Evolutionary conservation across 1,140 invertebrate species (phyloP).

Genomic region (Anadara kagoshimensis): DNA sequence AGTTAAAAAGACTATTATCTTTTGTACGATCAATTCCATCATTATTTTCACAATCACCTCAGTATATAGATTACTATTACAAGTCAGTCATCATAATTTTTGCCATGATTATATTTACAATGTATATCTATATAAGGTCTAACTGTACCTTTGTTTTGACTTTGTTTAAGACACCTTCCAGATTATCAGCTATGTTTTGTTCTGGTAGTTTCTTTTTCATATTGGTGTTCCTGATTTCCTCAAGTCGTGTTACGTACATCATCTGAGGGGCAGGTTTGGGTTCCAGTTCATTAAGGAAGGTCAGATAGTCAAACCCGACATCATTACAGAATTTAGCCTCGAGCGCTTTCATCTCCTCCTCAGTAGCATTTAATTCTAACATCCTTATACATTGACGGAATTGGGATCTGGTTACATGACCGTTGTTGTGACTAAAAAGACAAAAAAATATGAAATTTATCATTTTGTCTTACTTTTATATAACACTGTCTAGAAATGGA

Average conservation of each 20-base stretch:
- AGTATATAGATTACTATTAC: too few relatives aligned
- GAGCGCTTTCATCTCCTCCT: conserved; percentile 64
- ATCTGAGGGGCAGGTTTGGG: conserved; percentile 56
- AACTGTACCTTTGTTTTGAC: conserved; percentile 69
- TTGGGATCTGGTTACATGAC: conserved; percentile 69
- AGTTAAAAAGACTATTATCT: too few relatives aligned
- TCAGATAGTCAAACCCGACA: conserved; percentile 70
- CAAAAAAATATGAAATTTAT: not conserved
- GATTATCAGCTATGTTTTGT: conserved; percentile 53
- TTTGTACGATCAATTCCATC: too few relatives aligned
- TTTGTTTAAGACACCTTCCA: conserved; percentile 68
- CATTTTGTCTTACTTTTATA: not conserved
- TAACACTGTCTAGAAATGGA: not conserved
- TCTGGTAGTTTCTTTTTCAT: conserved; percentile 59
- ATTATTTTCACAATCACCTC: too few relatives aligned
- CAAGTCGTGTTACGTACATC: conserved; percentile 66
- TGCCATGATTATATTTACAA: too few relatives aligned
- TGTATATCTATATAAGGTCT: too few relatives aligned
- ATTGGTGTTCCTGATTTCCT: conserved; percentile 66
- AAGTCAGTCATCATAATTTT: too few relatives aligned
- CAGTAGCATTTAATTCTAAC: conserved; percentile 64
- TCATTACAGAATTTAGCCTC: conserved; percentile 72
- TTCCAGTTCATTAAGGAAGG: conserved; percentile 66
- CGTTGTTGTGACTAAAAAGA: conserved; percentile 69
- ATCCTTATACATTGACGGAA: conserved; percentile 72